Conservation (phyloP, 2,797 vertebrate species). For the Potorous gilbertii region DNA sequence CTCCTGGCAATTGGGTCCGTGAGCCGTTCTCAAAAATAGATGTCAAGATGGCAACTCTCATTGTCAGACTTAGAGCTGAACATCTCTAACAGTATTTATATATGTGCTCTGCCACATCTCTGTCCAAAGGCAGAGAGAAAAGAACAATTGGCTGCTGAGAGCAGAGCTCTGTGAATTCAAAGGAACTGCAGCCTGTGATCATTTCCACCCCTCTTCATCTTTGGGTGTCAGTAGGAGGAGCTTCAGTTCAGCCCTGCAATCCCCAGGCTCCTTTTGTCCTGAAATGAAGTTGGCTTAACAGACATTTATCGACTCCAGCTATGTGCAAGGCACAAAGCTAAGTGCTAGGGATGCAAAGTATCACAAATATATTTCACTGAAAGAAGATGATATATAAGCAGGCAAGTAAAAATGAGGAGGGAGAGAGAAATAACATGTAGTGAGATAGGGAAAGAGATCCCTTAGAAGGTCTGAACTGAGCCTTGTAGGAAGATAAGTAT, state of each 20-base stretch:
- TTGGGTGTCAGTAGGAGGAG: slow-evolving; percentile 31
- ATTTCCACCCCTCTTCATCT: slow-evolving; percentile 24
- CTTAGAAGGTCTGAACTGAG: background rate
- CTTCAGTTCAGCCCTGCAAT: slow-evolving; percentile 67
- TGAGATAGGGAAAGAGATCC: background rate
- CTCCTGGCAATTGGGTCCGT: background rate
- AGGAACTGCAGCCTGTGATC: slow-evolving; percentile 43
- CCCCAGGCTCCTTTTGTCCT: slow-evolving; percentile 50
- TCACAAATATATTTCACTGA: background rate
- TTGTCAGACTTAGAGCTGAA: background rate
- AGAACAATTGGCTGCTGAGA: background rate
- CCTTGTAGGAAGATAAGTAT: background rate
- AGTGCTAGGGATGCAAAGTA: background rate
- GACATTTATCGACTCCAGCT: background rate
- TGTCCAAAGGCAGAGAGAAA: background rate
- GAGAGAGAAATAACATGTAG: background rate
- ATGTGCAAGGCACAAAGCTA: background rate
- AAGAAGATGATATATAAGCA: background rate
- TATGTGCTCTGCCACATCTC: background rate
- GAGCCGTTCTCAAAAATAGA: background rate
- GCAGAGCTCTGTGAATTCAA: slow-evolving; percentile 28
- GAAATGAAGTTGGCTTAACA: slow-evolving; percentile 2
- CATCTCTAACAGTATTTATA: background rate
- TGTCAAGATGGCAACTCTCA: background rate
- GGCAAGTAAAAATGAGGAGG: background rate